Conservation (phyloP, 2,797 vertebrate species). For the Brotula barbata region DNA sequence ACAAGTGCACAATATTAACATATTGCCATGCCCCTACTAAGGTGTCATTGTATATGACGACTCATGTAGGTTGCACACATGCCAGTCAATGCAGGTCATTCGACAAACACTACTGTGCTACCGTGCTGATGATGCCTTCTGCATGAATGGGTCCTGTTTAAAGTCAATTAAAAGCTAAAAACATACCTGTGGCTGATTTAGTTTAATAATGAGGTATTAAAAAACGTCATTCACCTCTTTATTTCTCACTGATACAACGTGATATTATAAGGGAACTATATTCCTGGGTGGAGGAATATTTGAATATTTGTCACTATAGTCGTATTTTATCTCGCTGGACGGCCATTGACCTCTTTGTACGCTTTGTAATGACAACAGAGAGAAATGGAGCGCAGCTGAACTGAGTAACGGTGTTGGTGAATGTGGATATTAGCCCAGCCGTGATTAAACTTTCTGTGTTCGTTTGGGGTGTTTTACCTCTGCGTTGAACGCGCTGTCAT, state of each 20-base stretch:
- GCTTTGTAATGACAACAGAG: no score
- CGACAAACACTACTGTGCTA: not conserved
- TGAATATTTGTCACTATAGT: not conserved
- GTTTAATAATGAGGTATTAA: not conserved
- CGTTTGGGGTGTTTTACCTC: slow-evolving; percentile 68
- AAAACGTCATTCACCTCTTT: not conserved
- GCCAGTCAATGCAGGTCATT: not conserved
- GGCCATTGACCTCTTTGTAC: no score
- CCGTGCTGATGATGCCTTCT: no score
- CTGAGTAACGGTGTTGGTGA: no score
- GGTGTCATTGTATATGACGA: no score
- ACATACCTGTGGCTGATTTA: not conserved
- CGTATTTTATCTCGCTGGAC: no score
- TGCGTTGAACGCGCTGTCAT: slow-evolving; percentile 66
- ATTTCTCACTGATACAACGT: not conserved
- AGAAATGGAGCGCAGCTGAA: no score
- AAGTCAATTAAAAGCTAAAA: not conserved
- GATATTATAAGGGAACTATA: not conserved
- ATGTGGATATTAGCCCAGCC: no score
- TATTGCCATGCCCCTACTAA: not conserved
- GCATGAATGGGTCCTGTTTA: not conserved
- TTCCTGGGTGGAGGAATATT: not conserved
- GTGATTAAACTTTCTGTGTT: not conserved
- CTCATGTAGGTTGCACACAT: not conserved
- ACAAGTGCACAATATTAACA: no score